Evolutionary conservation across 2,797 vertebrate species (phyloP).

Genomic region (Sitta carolinensis): DNA sequence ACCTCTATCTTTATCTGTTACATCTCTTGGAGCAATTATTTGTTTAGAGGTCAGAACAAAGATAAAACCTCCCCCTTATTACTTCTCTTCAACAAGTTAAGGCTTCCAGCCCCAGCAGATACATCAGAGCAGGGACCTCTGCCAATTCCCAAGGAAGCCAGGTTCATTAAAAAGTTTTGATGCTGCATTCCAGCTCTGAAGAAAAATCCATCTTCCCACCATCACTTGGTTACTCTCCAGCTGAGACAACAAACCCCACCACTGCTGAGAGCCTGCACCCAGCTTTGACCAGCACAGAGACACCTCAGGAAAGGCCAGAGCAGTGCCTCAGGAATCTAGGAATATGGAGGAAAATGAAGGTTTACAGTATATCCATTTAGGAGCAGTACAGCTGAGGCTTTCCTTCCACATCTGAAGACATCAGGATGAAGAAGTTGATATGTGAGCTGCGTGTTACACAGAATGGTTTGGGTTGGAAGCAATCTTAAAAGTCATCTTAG

Average conservation of each 20-base stretch:
- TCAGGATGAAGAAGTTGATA: neutral
- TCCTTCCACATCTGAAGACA: neutral
- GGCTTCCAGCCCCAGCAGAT: neutral
- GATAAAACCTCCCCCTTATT: neutral
- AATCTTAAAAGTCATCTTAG: neutral
- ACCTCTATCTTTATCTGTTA: neutral
- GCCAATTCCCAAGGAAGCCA: neutral
- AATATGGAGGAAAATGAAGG: accelerated
- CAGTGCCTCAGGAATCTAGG: neutral
- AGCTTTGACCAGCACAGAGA: neutral
- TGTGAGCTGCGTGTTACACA: neutral
- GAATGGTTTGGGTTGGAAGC: neutral
- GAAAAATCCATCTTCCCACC: neutral
- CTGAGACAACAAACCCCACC: neutral
- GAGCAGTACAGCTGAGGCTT: neutral
- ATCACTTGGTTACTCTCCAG: neutral
- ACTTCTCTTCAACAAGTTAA: neutral
- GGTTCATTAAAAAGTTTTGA: neutral
- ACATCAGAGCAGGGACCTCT: neutral
- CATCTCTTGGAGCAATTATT: neutral
- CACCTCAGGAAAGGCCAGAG: neutral
- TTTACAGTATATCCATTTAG: neutral
- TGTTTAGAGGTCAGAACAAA: neutral
- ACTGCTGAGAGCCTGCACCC: neutral
- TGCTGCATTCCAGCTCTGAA: neutral